Conservation (phyloP, 2,113 vertebrate species). For the Osmerus eperlanus region DNA sequence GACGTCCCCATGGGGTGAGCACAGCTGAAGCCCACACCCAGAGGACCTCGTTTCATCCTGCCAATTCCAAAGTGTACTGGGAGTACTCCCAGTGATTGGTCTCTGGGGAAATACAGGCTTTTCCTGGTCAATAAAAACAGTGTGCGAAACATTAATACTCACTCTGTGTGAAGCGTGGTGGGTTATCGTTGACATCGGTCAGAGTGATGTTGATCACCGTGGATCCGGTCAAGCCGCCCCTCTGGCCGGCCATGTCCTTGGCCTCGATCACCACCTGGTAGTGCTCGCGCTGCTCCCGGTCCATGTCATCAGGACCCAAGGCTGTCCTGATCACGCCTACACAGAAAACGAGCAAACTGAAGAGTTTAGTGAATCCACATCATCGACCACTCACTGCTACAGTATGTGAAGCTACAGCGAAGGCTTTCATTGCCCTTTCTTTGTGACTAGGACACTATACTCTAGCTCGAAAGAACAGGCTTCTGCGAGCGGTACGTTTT, state of each 20-base stretch:
- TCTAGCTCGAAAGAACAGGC: no score
- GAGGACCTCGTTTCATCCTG: no score
- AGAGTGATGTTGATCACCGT: slow-evolving; percentile 87
- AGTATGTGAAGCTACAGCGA: no score
- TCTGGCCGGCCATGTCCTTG: slow-evolving; percentile 96
- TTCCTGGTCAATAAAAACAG: no score
- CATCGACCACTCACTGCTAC: neutral
- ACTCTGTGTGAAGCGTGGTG: slow-evolving; percentile 88
- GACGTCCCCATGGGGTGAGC: neutral
- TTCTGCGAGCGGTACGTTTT: no score
- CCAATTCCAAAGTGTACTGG: no score
- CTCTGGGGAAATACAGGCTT: no score
- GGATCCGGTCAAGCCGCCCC: slow-evolving; percentile 86
- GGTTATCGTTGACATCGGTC: slow-evolving; percentile 92
- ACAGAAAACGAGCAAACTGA: slow-evolving; percentile 21
- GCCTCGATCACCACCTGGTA: slow-evolving; percentile 97
- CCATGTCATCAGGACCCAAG: slow-evolving; percentile 84
- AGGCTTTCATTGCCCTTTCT: no score
- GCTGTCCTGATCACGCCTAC: slow-evolving; percentile 92
- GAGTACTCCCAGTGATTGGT: no score
- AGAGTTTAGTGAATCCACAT: neutral
- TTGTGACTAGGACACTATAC: no score
- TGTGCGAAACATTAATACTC: slow-evolving; percentile 44
- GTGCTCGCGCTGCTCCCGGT: slow-evolving; percentile 88
- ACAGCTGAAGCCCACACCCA: neutral